A percentile compares a stretch with the other conserved stretches of the same genome.
phyloP scores from a whole-genome alignment of 2,113 vertebrate genomes.

The Vimba vimba region DNA sequence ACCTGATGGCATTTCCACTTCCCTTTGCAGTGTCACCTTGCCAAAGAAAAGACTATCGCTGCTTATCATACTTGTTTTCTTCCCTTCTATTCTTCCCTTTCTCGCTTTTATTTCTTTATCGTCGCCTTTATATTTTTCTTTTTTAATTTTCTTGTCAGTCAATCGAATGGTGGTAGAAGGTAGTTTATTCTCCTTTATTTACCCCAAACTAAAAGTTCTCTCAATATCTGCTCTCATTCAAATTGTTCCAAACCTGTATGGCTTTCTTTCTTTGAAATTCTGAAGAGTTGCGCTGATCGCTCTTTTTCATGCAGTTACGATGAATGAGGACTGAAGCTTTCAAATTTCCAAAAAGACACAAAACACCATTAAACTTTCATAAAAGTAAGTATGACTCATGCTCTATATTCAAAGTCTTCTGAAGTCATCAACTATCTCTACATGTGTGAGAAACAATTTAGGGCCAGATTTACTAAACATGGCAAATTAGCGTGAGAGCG shows the following conservation, averaged over 20 bases:
- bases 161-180: conserved; percentile 14
- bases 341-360: not conserved
- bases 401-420: not conserved
- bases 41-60: conserved; percentile 55
- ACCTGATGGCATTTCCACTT: conserved; percentile 63
- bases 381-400: not conserved
- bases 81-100: conserved; percentile 8
- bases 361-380: not conserved
- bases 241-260: not conserved
- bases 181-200: conserved; percentile 20
- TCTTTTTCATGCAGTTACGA: not conserved
- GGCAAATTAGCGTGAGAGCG: no score
- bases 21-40: conserved; percentile 64
- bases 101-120: not conserved
- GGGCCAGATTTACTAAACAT: no score
- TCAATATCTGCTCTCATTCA: not conserved
- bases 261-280: not conserved
- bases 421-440: not conserved
- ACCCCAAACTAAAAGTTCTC: not conserved
- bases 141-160: conserved; percentile 33
- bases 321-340: not conserved
- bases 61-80: conserved; percentile 43
- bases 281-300: not conserved
- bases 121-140: conserved; percentile 31
- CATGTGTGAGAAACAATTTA: not conserved